phyloP scores from a whole-genome alignment of 2,113 vertebrate species.

The Bombycilla garrulus region DNA sequence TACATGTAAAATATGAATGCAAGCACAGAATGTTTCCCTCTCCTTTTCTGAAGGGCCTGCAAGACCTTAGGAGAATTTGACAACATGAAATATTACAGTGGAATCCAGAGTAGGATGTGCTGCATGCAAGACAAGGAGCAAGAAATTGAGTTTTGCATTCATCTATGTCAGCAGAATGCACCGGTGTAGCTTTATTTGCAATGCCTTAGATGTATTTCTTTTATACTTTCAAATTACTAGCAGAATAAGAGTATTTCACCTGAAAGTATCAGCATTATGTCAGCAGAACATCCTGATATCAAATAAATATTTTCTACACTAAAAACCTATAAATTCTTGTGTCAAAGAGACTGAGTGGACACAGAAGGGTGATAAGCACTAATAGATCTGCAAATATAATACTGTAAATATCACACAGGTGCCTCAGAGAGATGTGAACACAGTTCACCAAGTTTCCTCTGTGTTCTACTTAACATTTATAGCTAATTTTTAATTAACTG shows the following conservation, averaged over 20 bases:
- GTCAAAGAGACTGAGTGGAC: not conserved
- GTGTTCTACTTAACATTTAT: not conserved
- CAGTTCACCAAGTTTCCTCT: not conserved
- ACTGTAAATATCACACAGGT: not conserved
- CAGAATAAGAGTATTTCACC: not conserved
- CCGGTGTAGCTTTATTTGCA: not conserved
- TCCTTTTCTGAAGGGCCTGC: not conserved
- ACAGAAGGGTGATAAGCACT: not conserved
- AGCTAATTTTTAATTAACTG: not conserved
- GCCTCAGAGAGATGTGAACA: not conserved
- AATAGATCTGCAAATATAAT: not conserved
- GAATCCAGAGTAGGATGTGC: not conserved
- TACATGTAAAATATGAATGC: not conserved
- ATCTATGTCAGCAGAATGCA: not conserved
- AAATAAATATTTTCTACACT: not conserved
- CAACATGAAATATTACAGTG: not conserved
- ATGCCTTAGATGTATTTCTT: not conserved
- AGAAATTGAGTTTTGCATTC: constrained; percentile 23
- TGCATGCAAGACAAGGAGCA: not conserved
- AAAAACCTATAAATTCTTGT: not conserved
- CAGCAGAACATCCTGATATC: not conserved
- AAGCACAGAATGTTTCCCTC: not conserved
- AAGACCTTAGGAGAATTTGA: not conserved
- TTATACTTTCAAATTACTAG: constrained; percentile 1
- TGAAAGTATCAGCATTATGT: not conserved